phyloP scores from a whole-genome alignment of 2,888 invertebrate genomes.

The Melieria crassipennis region DNA sequence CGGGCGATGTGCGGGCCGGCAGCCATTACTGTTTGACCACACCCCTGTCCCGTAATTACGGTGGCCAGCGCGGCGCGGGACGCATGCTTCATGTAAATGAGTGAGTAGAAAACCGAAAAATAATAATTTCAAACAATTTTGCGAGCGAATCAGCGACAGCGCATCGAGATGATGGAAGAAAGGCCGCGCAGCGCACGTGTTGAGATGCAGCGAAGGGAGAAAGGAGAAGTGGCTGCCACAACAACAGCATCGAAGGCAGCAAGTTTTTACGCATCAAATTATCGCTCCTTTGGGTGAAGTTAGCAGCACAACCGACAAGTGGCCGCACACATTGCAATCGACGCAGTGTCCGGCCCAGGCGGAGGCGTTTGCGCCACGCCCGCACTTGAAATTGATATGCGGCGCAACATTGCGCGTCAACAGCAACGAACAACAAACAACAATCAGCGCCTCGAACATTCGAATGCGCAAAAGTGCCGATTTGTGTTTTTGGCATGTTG shows the following conservation, averaged over 20 bases:
- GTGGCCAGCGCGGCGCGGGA: background rate
- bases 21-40: too few relatives aligned
- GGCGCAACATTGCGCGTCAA: slow-evolving; percentile 26
- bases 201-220: background rate
- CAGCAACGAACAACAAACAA: slow-evolving; percentile 11
- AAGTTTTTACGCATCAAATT: slow-evolving; percentile 22
- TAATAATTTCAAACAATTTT: background rate
- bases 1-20: too few relatives aligned
- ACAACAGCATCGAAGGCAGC: background rate
- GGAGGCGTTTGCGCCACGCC: too few relatives aligned
- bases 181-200: too few relatives aligned
- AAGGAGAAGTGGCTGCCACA: slow-evolving; percentile 3
- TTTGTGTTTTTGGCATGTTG: slow-evolving; percentile 33
- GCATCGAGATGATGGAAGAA: too few relatives aligned
- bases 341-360: too few relatives aligned
- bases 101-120: background rate
- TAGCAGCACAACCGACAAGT: slow-evolving; percentile 1
- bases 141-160: background rate
- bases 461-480: slow-evolving; percentile 14
- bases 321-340: background rate
- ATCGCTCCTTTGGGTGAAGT: slow-evolving; percentile 29
- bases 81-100: too few relatives aligned
- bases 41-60: background rate
- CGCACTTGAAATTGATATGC: slow-evolving; percentile 34
- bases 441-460: too few relatives aligned